Base-by-base conservation (phyloP, 2,797 vertebrate species). In the Natrix natrix region DNA sequence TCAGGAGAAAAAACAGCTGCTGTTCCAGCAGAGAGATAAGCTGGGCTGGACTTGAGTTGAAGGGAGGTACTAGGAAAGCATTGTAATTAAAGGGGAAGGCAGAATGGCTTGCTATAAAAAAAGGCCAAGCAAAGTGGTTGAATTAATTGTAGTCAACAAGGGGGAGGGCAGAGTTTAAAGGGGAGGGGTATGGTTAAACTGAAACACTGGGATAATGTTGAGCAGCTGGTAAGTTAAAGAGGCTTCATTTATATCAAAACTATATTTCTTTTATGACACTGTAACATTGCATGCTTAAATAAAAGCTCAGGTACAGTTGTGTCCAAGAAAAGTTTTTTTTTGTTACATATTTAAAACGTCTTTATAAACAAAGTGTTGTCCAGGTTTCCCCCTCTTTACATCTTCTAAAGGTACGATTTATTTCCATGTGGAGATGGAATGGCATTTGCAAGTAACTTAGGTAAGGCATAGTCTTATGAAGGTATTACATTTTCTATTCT, bases 31-130 rank as follows among this genome's bases (percentile, higher is more conserved):
- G 10, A 60, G 88, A 91, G 91, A 66, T 22, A 91, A 91, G 43
- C 74, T 59, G n/a, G 89, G 90, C 1, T 0, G 0, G 0, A 0
- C 26, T 63, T 48, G 52, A 91, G 66, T 69, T 0, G 0, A 22
- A 11, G 37, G 88, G 91, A 93, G 3, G 88, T 83, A 88, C 88
- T 94, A 52, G 61, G 86, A 63, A 90, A 87, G 4, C n/a, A 37
- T 4, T 88, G 69, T 66, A 88, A 92, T 88, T 83, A 93, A 89
- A 88, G 90, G 78, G 92, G 78, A 91, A 61, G 88, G 63, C 26
- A n/a, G 90, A 91, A 89, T 88, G 57, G 63, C 86, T 89, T 91
- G 57, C 69, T 94, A 90, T 94, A 88, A 89, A 86, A 91, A 92
- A 74, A 83, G 55, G 91, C 56, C 3, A 12, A 1, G 89, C 57